These are phyloP conservation scores for Grammomys surdaster DNA, from an alignment of 2,113 vertebrate genomes.

Conservation along the genomic window DNA sequence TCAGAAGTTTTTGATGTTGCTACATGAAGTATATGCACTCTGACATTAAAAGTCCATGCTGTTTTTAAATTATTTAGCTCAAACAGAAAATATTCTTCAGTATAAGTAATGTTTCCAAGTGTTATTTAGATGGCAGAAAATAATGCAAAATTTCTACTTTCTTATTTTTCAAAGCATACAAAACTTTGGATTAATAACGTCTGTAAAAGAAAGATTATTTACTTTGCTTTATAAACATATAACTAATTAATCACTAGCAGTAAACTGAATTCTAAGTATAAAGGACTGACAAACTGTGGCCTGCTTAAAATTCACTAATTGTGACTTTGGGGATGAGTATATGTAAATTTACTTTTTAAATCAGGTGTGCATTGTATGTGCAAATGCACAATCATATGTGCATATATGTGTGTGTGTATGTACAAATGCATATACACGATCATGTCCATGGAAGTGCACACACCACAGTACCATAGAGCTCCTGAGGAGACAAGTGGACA, in stretches of 20 bases:
- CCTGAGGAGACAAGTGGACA: neutral
- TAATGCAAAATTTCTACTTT: neutral
- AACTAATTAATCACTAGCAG: no score
- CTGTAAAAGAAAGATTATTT: neutral
- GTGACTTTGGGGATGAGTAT: neutral
- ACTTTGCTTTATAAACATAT: no score
- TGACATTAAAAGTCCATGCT: no score
- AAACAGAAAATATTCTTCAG: neutral
- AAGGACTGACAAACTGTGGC: neutral
- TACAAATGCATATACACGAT: no score
- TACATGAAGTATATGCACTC: no score
- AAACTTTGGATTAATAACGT: neutral
- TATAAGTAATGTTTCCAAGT: neutral
- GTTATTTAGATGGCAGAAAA: neutral
- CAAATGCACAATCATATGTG: no score
- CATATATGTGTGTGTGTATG: no score
- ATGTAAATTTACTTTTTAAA: neutral
- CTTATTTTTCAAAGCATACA: neutral
- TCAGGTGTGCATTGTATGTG: neutral
- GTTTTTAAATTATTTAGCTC: no score
- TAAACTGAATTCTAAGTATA: no score
- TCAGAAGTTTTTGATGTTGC: no score
- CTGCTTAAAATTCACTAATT: neutral
- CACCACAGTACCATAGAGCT: neutral
- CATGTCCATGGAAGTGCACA: neutral